phyloP scores from a whole-genome alignment of 2,113 vertebrate species.

The Chinchilla lanigera region DNA sequence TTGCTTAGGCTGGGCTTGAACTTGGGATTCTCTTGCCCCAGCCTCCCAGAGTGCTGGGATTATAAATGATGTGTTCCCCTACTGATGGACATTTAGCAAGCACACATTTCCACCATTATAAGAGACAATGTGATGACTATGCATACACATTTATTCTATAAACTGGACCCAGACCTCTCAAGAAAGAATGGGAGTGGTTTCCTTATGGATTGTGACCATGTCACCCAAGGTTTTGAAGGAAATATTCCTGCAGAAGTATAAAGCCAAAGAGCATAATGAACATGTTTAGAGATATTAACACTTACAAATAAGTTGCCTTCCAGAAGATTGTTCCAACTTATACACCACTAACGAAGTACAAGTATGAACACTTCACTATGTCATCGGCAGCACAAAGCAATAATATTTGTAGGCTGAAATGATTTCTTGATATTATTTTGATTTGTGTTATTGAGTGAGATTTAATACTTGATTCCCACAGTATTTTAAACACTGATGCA shows the following conservation, averaged over 20 bases:
- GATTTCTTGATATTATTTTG: neutral
- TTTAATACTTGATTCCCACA: neutral
- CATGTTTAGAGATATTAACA: neutral
- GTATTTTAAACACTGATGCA: constrained; percentile 23
- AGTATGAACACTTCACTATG: neutral
- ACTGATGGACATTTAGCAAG: neutral
- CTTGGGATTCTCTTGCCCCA: neutral
- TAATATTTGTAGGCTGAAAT: constrained; percentile 21
- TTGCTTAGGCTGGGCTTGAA: neutral
- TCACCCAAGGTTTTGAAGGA: neutral
- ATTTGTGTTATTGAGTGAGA: neutral
- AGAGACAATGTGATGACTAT: neutral
- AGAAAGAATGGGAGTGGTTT: too few species aligned
- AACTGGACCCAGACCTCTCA: neutral
- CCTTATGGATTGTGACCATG: neutral
- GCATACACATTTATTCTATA: neutral
- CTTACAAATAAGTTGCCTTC: neutral
- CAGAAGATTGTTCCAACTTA: neutral
- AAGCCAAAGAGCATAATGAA: neutral
- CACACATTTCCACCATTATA: neutral
- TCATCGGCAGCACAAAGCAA: neutral
- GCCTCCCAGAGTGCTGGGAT: neutral
- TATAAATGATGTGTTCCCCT: neutral
- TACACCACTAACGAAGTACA: neutral
- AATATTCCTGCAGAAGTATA: neutral